phyloP scores from a whole-genome alignment of 1,140 invertebrate species.

The Spodoptera frugiperda region DNA sequence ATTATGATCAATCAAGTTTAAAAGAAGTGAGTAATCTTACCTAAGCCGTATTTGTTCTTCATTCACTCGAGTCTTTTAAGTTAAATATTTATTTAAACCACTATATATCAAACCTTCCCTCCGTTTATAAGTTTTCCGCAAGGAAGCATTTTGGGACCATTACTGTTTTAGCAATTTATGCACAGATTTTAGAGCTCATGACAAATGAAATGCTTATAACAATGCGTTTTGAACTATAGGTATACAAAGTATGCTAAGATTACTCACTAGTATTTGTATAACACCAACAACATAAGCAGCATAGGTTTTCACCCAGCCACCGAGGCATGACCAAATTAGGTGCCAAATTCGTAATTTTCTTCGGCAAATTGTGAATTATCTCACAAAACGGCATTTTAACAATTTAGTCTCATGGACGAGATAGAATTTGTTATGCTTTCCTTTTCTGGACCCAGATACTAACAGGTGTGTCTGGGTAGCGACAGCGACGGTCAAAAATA shows the following conservation, averaged over 20 bases:
- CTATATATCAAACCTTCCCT: neutral
- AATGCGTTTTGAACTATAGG: too few relatives aligned
- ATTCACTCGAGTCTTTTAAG: too few relatives aligned
- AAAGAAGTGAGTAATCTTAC: too few relatives aligned
- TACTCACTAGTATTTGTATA: too few relatives aligned
- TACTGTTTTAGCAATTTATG: neutral
- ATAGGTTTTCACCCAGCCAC: neutral
- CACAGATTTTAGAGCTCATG: neutral
- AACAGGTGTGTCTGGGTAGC: neutral
- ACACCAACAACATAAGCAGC: too few relatives aligned
- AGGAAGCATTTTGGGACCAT: neutral
- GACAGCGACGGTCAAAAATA: too few relatives aligned
- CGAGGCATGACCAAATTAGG: slow-evolving; percentile 16
- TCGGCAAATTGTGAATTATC: slow-evolving; percentile 12
- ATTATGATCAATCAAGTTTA: too few relatives aligned
- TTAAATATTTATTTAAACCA: too few relatives aligned
- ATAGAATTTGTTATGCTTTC: slow-evolving; percentile 33
- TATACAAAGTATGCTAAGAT: neutral
- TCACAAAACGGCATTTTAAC: slow-evolving; percentile 2
- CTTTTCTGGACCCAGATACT: neutral
- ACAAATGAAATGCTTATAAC: too few relatives aligned
- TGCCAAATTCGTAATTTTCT: slow-evolving; percentile 17
- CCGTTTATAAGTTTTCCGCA: neutral
- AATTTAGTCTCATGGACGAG: slow-evolving; percentile 9
- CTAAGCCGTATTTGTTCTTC: too few relatives aligned